Percentiles rank a stretch among this genome's conserved stretches.
phyloP scores from a whole-genome alignment of 2,113 vertebrate genomes.

The Nettapus auritus region DNA sequence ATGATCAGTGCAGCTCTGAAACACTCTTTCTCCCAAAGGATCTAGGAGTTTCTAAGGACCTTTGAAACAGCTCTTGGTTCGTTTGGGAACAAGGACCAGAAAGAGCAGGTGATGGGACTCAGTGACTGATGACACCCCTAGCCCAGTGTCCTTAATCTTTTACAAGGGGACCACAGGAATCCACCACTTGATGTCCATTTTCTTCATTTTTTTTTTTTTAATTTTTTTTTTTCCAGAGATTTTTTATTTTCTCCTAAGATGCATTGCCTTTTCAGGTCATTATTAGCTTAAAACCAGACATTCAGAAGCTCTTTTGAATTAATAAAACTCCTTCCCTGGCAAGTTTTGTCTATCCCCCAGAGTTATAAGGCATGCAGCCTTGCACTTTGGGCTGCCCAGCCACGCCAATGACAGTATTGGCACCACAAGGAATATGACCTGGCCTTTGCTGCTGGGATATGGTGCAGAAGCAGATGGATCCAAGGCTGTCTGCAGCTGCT shows the following conservation, averaged over 20 bases:
- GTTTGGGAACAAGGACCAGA: background rate
- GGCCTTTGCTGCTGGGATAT: background rate
- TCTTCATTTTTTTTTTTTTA: no score
- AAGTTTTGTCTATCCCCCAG: background rate
- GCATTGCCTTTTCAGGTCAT: background rate
- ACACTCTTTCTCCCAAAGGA: background rate
- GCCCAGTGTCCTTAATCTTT: background rate
- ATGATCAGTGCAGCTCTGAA: background rate
- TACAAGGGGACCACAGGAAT: background rate
- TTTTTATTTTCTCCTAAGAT: background rate
- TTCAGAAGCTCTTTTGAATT: background rate
- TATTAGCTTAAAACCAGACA: background rate
- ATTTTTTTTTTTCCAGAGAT: rapidly evolving
- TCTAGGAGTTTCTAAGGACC: background rate
- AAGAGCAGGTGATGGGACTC: background rate
- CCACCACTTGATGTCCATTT: background rate
- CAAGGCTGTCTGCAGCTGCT: background rate
- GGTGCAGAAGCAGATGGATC: background rate
- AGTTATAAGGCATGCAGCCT: background rate
- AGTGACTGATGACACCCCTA: background rate
- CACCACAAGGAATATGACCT: background rate
- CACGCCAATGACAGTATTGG: background rate
- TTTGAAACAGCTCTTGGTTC: background rate
- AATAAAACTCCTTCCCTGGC: background rate
- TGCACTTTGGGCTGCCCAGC: background rate